Percentiles rank a stretch among this genome's conserved stretches.
Conservation (phyloP, 2,113 vertebrate species). For the Aspidoscelis tigris region DNA sequence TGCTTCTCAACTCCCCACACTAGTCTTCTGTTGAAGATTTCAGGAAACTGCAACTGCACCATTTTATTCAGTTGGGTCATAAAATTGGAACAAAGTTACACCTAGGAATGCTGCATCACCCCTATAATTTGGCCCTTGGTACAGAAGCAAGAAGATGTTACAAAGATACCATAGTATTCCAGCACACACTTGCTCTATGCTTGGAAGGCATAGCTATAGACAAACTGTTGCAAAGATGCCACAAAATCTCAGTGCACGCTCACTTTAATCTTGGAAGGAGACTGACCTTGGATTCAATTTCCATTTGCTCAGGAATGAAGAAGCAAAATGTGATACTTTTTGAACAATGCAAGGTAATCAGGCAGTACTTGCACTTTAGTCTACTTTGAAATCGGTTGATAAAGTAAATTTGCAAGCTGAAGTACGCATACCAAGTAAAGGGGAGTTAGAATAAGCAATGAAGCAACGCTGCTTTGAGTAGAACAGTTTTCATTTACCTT, state of each 20-base stretch:
- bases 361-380: not conserved
- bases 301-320: not conserved
- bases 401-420: not conserved
- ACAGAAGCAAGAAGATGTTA: not conserved
- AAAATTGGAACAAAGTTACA: not conserved
- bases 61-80: not conserved
- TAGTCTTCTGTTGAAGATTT: not conserved
- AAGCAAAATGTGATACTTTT: not conserved
- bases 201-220: not conserved
- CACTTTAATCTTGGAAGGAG: not conserved
- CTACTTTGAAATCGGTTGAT: not conserved
- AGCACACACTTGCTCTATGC: not conserved
- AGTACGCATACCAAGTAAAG: not conserved
- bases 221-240: not conserved
- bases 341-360: not conserved
- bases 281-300: not conserved
- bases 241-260: not conserved
- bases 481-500: conserved; percentile 9
- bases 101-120: not conserved
- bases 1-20: not conserved
- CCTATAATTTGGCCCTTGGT: not conserved
- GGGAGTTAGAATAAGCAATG: not conserved
- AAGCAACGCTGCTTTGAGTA: not conserved
- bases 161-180: not conserved
- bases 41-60: not conserved